These are phyloP conservation scores for Sialis lutaria DNA, from an alignment of 2,888 invertebrate genomes.

Conservation along the genomic window DNA sequence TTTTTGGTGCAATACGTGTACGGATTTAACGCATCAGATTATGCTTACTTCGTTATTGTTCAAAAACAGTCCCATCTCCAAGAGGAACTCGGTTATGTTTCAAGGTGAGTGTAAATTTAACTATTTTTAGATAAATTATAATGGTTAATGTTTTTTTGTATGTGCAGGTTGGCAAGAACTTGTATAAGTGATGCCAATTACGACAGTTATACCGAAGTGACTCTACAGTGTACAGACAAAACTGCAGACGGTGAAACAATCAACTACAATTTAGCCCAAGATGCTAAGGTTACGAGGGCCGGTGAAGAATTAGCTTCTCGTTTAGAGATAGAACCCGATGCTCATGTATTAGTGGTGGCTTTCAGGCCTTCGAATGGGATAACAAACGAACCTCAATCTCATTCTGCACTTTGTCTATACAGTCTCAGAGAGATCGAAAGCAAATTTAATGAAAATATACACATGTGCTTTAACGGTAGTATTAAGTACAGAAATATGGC, in stretches of 20 bases:
- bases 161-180: slow-evolving; percentile 60
- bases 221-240: slow-evolving; percentile 65
- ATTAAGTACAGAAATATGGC: slow-evolving; percentile 84
- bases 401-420: slow-evolving; percentile 86
- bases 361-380: slow-evolving; percentile 86
- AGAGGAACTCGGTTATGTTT: slow-evolving; percentile 79
- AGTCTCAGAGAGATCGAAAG: slow-evolving; percentile 79
- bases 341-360: slow-evolving; percentile 68
- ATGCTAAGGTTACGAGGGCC: slow-evolving; percentile 76
- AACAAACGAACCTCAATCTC: slow-evolving; percentile 60
- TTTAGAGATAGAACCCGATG: slow-evolving; percentile 62
- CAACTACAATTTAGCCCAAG: slow-evolving; percentile 82
- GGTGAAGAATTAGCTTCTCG: slow-evolving; percentile 69
- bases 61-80: slow-evolving; percentile 84
- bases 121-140: too few species aligned
- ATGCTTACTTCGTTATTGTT: slow-evolving; percentile 89
- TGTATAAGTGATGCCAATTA: slow-evolving; percentile 92
- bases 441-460: slow-evolving; percentile 91
- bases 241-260: slow-evolving; percentile 35
- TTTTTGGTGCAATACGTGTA: slow-evolving; percentile 93
- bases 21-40: slow-evolving; percentile 88
- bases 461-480: slow-evolving; percentile 92
- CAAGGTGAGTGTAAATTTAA: slow-evolving; percentile 18
- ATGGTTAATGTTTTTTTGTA: too few species aligned
- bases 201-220: slow-evolving; percentile 93